These are phyloP conservation scores for Egretta garzetta DNA, from an alignment of 2,113 vertebrate genomes.

Conservation along the genomic window DNA sequence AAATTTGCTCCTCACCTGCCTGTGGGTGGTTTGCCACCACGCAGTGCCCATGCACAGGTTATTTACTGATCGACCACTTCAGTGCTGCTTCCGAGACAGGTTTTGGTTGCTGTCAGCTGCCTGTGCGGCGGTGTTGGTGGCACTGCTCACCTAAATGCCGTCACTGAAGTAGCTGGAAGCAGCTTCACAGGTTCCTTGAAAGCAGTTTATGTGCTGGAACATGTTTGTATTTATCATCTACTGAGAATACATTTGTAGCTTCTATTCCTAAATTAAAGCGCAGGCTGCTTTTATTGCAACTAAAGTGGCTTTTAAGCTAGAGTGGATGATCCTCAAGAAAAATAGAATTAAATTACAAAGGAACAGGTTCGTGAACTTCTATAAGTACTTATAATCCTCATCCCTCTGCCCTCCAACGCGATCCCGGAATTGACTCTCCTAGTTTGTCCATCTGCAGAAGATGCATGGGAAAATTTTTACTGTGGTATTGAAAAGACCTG, in stretches of 20 bases:
- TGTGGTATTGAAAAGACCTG: not conserved
- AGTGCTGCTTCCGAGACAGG: not conserved
- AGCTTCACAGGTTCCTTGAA: not conserved
- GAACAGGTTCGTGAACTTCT: not conserved
- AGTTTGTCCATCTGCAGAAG: not conserved
- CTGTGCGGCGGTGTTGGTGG: not conserved
- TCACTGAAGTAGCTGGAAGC: not conserved
- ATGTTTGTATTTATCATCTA: not conserved
- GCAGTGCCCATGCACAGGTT: not conserved
- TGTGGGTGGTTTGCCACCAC: not conserved
- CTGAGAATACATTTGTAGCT: not conserved
- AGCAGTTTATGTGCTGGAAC: not conserved
- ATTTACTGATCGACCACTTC: fast-evolving
- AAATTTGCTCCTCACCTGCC: not conserved
- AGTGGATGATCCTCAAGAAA: not conserved
- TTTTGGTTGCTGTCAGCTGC: not conserved
- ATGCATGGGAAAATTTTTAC: not conserved
- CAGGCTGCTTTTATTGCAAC: not conserved
- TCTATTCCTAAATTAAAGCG: not conserved
- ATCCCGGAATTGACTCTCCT: fast-evolving
- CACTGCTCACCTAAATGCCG: no score
- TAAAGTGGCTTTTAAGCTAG: not conserved
- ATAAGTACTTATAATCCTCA: not conserved
- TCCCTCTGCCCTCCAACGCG: not conserved
- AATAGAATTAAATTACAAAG: not conserved